Evolutionary conservation across 2,113 vertebrate species (phyloP), one percentile per base, ranked within the genome.

Genomic region (Cnemophilus loriae): DNA sequence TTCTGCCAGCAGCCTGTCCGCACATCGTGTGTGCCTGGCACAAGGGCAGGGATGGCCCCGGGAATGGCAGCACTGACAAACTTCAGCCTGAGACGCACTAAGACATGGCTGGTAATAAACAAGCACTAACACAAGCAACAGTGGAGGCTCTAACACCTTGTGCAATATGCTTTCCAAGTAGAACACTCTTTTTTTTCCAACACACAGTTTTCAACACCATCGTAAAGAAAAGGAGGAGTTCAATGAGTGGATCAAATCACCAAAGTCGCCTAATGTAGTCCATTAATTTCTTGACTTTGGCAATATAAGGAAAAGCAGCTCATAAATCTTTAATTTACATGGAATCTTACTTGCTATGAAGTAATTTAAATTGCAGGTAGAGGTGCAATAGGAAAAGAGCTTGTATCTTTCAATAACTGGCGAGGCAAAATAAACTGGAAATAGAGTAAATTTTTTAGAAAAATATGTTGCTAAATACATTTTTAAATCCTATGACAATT

Each of bases 61-160:
- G 27, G 22, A 59, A 47, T 0, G 17, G 53, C 24, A 17, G 16
- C 7, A 0, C n/a, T 35, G 76, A 37, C 50, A 10, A 41, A n/a
- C 50, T 14, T 37, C 55, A 55, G 24, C 39, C 71, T 4, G 17
- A 79, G 60, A 39, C 13, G 47, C 70, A 4, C 9, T 3, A 13
- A 50, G 7, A 24, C 19, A 39, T 0, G 2, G 57, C 52, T 16
- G 37, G 27, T 3, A 18, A 79, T 1, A 16, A 61, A 16, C 37
- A 6, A 17, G 19, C 23, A 16, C 16, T 13, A 13, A 15, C 18
- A 5, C 1, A 27, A 41, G 7, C 47, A 27, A 23, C 2, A 50
- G 9, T 1, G 1, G 69, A 47, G 7, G 42, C 69, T 83, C 67
- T 28, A 49, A n/a, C 50, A 9, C 13, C 5, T 0, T 1, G 0